Evolutionary conservation across 2,888 invertebrate genomes (phyloP), one percentile per base, ranked within the genome.

Genomic region (Melieria crassipennis): DNA sequence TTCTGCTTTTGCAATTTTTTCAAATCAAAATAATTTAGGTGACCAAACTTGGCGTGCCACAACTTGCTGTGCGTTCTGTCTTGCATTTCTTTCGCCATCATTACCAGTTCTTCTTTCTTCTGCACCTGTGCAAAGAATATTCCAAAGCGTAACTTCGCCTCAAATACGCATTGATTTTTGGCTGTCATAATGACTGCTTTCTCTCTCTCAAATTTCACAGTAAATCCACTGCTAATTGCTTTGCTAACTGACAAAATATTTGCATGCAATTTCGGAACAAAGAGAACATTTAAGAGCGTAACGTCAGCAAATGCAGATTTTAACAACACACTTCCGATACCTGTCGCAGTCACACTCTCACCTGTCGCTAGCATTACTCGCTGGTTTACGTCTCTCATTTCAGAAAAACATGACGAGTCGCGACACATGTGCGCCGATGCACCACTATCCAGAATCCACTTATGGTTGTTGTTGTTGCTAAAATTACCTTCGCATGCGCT

Each of bases 401-500:
- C 30, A 30, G 30, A 30, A 30, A 30, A 30, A 30, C 2, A 30
- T 30, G 30, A n/a, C n/a, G n/a, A n/a, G n/a, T n/a, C n/a, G n/a
- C n/a, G n/a, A n/a, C 30, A 30, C 30, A n/a, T n/a, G n/a, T n/a
- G n/a, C 5, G 57, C 56, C 1, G 69, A 57, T n/a, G 69, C 57
- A 3, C 63, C 64, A 43, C 57, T 57, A 45, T 64, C 69, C 7
- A 69, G 56, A 48, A 69, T 69, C 48, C 69, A 43, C 42, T 60
- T 60, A 5, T 43, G 4, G 48, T 43, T 48, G 52, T 55, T 46
- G 10, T 42, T 10, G 4, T 10, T 6, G 13, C 47, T 43, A 10
- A 43, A 10, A 9, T 10, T n/a, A 42, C 11, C 60, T 42, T n/a
- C 4, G 45, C 42, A 60, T 43, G 43, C 60, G 11, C 16, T n/a